Conservation (phyloP, 2,113 vertebrate genomes). For the Sorex fumeus region DNA sequence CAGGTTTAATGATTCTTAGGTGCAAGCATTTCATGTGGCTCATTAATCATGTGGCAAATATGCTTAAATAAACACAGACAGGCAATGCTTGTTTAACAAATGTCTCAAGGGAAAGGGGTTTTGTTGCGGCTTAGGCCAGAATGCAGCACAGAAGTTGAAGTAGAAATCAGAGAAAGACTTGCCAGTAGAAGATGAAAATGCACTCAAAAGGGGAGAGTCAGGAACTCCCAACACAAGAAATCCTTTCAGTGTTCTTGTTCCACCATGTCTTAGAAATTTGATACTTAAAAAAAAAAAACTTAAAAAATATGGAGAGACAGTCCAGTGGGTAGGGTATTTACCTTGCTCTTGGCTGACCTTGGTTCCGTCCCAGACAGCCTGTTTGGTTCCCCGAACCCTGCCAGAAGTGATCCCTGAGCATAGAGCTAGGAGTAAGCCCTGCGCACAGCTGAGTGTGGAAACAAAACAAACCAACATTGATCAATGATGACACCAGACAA, state of each 20-base stretch:
- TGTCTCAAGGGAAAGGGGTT: conserved; percentile 36
- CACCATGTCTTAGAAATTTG: neutral
- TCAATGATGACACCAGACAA: neutral
- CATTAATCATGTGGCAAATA: conserved; percentile 56
- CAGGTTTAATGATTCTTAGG: conserved; percentile 46
- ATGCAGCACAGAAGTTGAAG: neutral
- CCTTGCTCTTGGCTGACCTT: no score
- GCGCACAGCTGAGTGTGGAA: no score
- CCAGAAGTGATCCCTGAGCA: no score
- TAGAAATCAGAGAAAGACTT: conserved; percentile 30
- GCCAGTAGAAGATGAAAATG: neutral
- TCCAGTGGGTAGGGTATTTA: no score
- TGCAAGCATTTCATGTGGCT: conserved; percentile 1
- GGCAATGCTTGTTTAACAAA: conserved; percentile 55
- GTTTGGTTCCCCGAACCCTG: no score
- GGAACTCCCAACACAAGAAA: neutral
- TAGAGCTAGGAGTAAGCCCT: no score
- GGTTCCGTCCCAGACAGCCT: no score
- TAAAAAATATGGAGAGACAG: no score
- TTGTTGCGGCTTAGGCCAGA: conserved; percentile 33
- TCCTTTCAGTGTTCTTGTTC: neutral
- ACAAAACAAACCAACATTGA: neutral
- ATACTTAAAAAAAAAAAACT: neutral
- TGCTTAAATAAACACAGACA: conserved; percentile 64
- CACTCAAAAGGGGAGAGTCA: neutral